Conservation (phyloP, 92 coral and sea anemone genomes). For the Palythoa caribaeorum region DNA sequence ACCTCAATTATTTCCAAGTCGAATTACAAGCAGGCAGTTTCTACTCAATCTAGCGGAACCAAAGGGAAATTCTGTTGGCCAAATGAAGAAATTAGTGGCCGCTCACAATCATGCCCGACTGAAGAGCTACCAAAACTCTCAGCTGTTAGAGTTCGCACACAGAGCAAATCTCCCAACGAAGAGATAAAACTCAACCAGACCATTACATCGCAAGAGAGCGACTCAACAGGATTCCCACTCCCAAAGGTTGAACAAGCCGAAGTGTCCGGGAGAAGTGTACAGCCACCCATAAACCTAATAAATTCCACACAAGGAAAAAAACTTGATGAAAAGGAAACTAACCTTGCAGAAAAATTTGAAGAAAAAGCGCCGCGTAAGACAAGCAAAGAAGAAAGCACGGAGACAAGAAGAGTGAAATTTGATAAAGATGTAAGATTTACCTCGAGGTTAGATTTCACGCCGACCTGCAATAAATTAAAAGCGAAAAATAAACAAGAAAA, state of each 20-base stretch:
- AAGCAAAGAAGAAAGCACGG: not conserved
- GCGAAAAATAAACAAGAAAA: too few relatives aligned
- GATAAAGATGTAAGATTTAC: slow-evolving; percentile 15
- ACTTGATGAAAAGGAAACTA: slow-evolving; percentile 1
- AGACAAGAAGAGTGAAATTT: not conserved
- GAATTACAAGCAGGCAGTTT: not conserved
- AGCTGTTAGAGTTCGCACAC: not conserved
- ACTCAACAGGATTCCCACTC: slow-evolving; percentile 8
- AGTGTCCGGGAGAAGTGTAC: not conserved
- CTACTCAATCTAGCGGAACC: not conserved
- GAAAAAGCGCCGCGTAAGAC: not conserved
- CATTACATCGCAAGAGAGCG: not conserved
- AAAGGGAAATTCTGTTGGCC: not conserved
- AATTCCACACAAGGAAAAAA: slow-evolving; percentile 13
- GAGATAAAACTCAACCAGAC: not conserved
- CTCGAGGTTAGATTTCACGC: not conserved
- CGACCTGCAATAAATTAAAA: not conserved
- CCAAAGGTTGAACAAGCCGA: slow-evolving; percentile 29
- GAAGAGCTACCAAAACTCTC: slow-evolving; percentile 31
- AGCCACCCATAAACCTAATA: slow-evolving; percentile 22
- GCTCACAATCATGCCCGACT: not conserved
- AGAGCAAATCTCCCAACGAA: not conserved
- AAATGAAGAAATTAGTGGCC: not conserved
- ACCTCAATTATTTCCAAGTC: not conserved
- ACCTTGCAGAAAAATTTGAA: not conserved